Base-by-base conservation (phyloP, 2,888 invertebrate species). In the Rotaria socialis region DNA sequence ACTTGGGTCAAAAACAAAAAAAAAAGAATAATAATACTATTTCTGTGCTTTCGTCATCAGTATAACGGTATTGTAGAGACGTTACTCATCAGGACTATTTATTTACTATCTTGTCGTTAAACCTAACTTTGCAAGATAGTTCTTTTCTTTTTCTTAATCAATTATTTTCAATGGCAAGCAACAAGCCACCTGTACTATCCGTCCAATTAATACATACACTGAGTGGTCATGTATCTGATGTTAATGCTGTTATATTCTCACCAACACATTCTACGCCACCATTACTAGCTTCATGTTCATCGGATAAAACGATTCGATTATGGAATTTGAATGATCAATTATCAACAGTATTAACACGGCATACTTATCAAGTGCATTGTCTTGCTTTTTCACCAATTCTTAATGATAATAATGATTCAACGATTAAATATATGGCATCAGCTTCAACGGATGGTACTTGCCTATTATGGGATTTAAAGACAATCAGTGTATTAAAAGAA, bases 241-340 rank as follows among this genome's bases (percentile, higher is more conserved):
- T 84, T 24, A 50, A 84, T 55, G 6, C 43, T 19, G 24, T 27
- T 52, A 55, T 75, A 5, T 50, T 58, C 24, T 56, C 58, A 43
- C 74, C 75, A 5, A 50, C 27, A n/a, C 80, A 86, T 35, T 35
- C 80, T 56, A 47, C 7, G n/a, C 4, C 35, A 35, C 58, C 58
- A 56, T 47, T 85, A 43, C 58, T 84, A 27, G 86, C 84, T 4
- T 86, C 86, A 24, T 56, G 52, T 41, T 86, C 86, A 24, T 84
- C 86, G 24, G 86, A 86, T 50, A 67, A 74, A 84, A 84, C 84
- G 11, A 41, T 86, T 84, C 52, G 86, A 56, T 35, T 84, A 24
- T 86, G 86, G 86, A 84, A 86, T 50, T 55, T 67, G 3, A 43
- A 22, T 8, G 58, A 86, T n/a, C 47, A 47, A n/a, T 47, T 47